Base-by-base conservation (phyloP, 23 tunicate genomes). In the Styela clava region DNA sequence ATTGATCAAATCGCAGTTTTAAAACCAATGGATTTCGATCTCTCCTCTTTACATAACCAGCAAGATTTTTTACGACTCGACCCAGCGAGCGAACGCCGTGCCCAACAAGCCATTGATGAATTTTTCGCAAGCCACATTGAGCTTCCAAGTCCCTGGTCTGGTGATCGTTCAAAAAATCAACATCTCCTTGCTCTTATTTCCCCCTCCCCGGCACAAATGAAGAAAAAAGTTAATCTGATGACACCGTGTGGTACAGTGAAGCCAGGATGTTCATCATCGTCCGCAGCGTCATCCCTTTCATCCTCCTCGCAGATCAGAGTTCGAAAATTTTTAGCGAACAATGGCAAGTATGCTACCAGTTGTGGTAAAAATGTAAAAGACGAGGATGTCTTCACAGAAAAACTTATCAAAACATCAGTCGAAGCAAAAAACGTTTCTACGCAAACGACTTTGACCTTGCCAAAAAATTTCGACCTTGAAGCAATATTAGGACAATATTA, bases 31-130 rank as follows among this genome's bases (percentile, higher is more conserved):
- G 91, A 91, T 73, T 86, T 91, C 62, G 97, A 91, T 74, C 65
- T 86, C 2, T 91, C 97, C 16, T 69, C 81, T 63, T 35, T 91
- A 16, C 91, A 91, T 33, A 83, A 86, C 34, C 97, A 91, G 67
- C 91, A 91, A 67, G 79, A 86, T 33, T 65, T 84, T 64, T 87
- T 86, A 1, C 73, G 72, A 44, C 78, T 91, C 52, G 97, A 91
- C 65, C 85, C 87, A 3, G 91, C 78, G 19, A 76, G 64, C 27
- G 91, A 91, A 67, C 22, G 44, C 30, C 77, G 82, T 73, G 91
- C 97, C 2, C 97, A 91, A 34, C 77, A 83, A 68, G 97, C 97
- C 5, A 91, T 91, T 28, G 97, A 91, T 31, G 84, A 88, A 12
- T 91, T 91, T 83, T 91, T 91, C 61, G 79, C 91, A 33, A 83